Base-by-base conservation (phyloP, 2,113 vertebrate species). In the Abramis brama region DNA sequence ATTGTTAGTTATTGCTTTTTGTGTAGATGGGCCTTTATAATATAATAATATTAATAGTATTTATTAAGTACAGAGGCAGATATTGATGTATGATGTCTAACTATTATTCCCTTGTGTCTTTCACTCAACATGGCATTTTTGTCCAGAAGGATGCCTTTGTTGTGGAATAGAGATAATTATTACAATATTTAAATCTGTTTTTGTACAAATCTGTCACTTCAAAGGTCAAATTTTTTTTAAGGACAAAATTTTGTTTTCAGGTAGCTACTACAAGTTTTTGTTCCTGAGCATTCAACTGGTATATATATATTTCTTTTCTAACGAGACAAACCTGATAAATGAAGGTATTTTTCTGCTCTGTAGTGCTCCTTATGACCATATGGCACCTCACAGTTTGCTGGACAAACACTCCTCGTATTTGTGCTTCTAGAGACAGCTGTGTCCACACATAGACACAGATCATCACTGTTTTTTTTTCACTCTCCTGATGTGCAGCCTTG, bases 351-450 rank as follows among this genome's bases (percentile, higher is more conserved):
- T 76, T 86, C 23, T 82, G 15, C 33, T 39, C 77, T 68, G 11
- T 62, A 77, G 47, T 81, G 60, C 62, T 85, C 50, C 19, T 86
- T 33, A 23, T 25, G 43, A 77, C 73, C 86, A 88, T 79, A 85
- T 87, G 78, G 78, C 83, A 52, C 62, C 62, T 73, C 60, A 57
- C 52, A 70, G 85, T 73, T 73, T 11, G 17, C 64, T 59, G 52
- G 64, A 82, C 85, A 85, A 81, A 62, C 79, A 66, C 82, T 86
- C 62, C 36, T 45, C 66, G 74, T 73, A 78, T 86, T 79, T 89
- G 85, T 89, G 80, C 64, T 86, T 86, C 71, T 81, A 33, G 82
- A 77, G 82, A 79, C 84, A 89, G 88, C 85, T 87, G 59, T 84
- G 85, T 82, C 80, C 86, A 91, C 89, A 88, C 13, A 60, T 60